Percentiles rank a stretch among this genome's conserved stretches.
Evolutionary conservation across 2,888 invertebrate genomes (phyloP).

Genomic region (Tromatobia lineatoria): DNA sequence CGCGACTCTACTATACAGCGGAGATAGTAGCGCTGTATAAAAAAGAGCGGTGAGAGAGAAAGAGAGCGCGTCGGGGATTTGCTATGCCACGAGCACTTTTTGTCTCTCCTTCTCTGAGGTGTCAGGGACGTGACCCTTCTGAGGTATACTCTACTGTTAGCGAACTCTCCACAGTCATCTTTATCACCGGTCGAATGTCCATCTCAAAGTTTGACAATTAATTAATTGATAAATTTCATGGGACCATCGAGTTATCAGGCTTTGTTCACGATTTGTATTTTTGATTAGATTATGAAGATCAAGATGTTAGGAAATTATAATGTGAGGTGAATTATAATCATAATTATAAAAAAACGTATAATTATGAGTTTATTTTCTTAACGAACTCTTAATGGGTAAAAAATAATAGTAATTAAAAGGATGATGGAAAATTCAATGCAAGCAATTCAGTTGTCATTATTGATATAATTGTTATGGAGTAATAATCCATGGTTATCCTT

Average conservation of each 20-base stretch:
- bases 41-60: slow-evolving; percentile 40
- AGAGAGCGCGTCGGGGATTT: slow-evolving; percentile 26
- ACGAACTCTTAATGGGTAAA: too few relatives aligned
- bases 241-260: background rate
- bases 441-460: too few relatives aligned
- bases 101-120: slow-evolving; percentile 41
- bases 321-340: too few relatives aligned
- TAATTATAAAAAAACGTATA: too few relatives aligned
- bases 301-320: too few relatives aligned
- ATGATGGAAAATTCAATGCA: too few relatives aligned
- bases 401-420: too few relatives aligned
- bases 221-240: background rate
- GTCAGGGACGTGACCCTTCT: slow-evolving; percentile 59
- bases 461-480: too few relatives aligned
- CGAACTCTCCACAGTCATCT: slow-evolving; percentile 25
- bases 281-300: background rate
- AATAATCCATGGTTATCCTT: too few relatives aligned
- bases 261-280: background rate
- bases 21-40: slow-evolving; percentile 3
- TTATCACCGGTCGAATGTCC: slow-evolving; percentile 3
- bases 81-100: slow-evolving; percentile 46
- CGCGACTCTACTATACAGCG: background rate
- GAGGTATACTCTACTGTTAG: slow-evolving; percentile 16
- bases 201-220: slow-evolving; percentile 7
- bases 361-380: too few relatives aligned